Evolutionary conservation across 2,113 vertebrate genomes (phyloP), one percentile per base, ranked within the genome.

Genomic region (Picathartes gymnocephalus): DNA sequence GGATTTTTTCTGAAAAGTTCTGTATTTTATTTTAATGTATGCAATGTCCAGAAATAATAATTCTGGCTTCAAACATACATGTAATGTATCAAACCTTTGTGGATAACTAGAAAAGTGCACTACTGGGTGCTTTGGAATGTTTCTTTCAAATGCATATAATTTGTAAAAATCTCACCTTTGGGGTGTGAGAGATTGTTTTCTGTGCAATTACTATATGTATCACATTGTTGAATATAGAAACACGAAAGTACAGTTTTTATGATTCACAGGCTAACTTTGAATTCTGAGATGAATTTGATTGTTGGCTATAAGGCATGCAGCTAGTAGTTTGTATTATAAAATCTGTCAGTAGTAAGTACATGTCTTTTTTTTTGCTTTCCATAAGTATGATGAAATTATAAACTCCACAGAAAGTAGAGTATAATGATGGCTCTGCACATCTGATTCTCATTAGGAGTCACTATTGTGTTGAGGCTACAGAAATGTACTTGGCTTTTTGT

Each of bases 321-420:
- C 35, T 88, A 72, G 40, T 83, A 88, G 53, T 88, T 83, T 92
- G 85, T 53, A 66, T 92, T 88, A 79, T 84, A 79, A 88, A 92
- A 72, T 83, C 54, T 89, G 48, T 74, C 80, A 68, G 31, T 66
- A 79, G 35, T 57, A 71, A 81, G 58, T 48, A n/a, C 6, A 1
- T 70, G 8, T 33, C 19, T 5, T 31, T 68, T 31, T 47, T 72
- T 48, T 66, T 35, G 20, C 33, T 92, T 89, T 74, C 37, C 60
- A 33, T 69, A 80, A 53, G 16, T 61, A 56, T 86, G 27, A 53
- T 76, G 51, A 76, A 86, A 81, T 81, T 60, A 71, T 71, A 42
- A 77, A 60, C 39, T 62, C 61, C 39, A 64, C 50, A 54, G 50
- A 77, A 83, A 85, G 37, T 68, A 72, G 33, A 56, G 18, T 71